Percentiles rank a stretch among this genome's conserved stretches.
These are phyloP conservation scores for Planococcus citri DNA, from an alignment of 1,140 invertebrate species.

Conservation along the genomic window DNA sequence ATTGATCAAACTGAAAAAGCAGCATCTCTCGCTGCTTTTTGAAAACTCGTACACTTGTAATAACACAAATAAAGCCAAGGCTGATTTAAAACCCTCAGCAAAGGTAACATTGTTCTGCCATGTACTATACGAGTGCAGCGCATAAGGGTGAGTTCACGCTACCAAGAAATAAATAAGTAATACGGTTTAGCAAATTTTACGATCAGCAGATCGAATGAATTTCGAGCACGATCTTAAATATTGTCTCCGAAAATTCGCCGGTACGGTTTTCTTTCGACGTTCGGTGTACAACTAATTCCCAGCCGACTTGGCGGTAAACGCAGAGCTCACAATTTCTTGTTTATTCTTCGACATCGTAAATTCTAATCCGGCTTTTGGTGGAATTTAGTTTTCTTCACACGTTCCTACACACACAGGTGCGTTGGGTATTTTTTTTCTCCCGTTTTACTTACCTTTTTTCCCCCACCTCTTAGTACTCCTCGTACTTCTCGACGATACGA, in stretches of 20 bases:
- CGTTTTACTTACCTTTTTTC: too few species aligned
- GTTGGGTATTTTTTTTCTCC: not conserved
- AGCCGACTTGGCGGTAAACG: not conserved
- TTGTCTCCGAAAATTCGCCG: not conserved
- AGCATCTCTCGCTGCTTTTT: too few species aligned
- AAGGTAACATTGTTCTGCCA: too few species aligned
- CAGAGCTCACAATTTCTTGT: conserved; percentile 2
- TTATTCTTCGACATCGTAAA: not conserved
- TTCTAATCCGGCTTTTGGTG: not conserved
- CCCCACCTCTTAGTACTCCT: too few species aligned
- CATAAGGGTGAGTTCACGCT: too few species aligned
- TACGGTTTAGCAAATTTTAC: not conserved
- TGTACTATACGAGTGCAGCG: too few species aligned
- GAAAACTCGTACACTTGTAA: too few species aligned
- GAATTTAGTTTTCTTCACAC: not conserved
- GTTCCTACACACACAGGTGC: not conserved
- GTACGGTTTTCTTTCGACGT: not conserved
- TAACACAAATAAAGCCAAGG: too few species aligned
- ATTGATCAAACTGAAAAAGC: too few species aligned
- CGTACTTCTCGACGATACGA: too few species aligned
- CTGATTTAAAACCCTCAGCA: too few species aligned
- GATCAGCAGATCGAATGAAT: not conserved
- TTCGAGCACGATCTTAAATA: conserved; percentile 6
- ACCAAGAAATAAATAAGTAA: not conserved
- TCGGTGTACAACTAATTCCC: not conserved